These are phyloP conservation scores for Pseudachorutes palmiensis DNA, from an alignment of 1,140 invertebrate species.

Conservation along the genomic window DNA sequence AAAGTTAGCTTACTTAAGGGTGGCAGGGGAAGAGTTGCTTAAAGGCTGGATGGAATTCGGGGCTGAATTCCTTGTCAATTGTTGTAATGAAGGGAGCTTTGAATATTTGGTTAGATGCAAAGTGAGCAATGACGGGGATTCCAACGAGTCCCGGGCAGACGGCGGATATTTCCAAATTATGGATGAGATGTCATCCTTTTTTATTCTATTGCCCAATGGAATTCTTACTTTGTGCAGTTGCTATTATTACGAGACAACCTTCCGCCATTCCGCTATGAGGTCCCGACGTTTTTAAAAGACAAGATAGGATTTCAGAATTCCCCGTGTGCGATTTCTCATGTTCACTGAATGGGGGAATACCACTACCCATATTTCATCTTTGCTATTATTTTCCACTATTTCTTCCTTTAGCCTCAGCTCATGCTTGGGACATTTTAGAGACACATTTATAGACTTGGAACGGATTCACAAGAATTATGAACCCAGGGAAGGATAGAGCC, in stretches of 20 bases:
- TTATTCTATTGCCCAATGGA: constrained; percentile 11
- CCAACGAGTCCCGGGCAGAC: not conserved
- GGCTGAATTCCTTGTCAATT: not conserved
- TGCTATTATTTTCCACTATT: not conserved
- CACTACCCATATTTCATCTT: not conserved
- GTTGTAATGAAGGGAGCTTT: not conserved
- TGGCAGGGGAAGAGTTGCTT: no score
- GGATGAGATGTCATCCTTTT: constrained; percentile 29
- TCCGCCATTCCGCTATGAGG: no score
- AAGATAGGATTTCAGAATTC: not conserved
- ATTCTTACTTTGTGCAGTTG: no score
- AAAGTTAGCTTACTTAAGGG: no score
- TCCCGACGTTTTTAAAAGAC: not conserved
- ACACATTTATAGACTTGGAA: not conserved
- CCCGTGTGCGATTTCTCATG: not conserved
- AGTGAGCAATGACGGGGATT: not conserved
- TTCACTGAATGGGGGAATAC: not conserved
- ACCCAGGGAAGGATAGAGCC: not conserved
- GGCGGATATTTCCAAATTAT: constrained; percentile 18
- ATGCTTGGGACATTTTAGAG: no score
- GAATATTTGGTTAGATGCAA: no score
- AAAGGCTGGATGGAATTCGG: not conserved
- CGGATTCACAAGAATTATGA: not conserved
- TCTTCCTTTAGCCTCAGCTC: no score
- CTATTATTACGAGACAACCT: no score